Evolutionary conservation across 2,113 vertebrate species (phyloP).

Genomic region (Oxyruncus cristatus): DNA sequence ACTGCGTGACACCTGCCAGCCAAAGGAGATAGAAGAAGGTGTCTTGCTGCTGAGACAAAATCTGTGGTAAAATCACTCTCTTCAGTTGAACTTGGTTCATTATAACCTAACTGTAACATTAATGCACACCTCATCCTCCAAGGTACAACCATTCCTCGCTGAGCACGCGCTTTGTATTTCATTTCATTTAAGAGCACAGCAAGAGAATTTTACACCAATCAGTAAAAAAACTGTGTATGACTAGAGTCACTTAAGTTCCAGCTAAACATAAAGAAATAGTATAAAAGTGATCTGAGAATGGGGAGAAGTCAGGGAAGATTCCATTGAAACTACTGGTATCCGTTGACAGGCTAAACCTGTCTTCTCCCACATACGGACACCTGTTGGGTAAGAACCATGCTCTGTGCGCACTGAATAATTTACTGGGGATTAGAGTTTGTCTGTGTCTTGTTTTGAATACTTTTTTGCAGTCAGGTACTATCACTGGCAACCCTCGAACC

Average conservation of each 20-base stretch:
- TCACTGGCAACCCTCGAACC: not conserved
- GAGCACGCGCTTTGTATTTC: not conserved
- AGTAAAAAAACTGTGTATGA: not conserved
- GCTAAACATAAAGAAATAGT: not conserved
- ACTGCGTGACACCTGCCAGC: not conserved
- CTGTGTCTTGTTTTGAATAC: not conserved
- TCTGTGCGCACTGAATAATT: not conserved
- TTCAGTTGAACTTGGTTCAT: not conserved
- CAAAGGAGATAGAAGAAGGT: not conserved
- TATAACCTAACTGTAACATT: not conserved
- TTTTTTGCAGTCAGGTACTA: not conserved
- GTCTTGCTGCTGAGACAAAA: not conserved
- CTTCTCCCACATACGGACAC: fast-evolving
- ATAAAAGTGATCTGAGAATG: not conserved
- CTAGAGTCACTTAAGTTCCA: not conserved
- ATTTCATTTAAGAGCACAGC: not conserved
- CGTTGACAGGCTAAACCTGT: not conserved
- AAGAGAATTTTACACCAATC: not conserved
- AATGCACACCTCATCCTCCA: not conserved
- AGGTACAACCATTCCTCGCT: not conserved
- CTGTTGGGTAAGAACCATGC: not conserved
- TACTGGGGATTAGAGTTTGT: not conserved
- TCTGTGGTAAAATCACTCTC: not conserved
- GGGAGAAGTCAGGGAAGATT: not conserved
- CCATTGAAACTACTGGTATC: not conserved